phyloP scores from a whole-genome alignment of 2,888 invertebrate genomes.

The Patella caerulea region DNA sequence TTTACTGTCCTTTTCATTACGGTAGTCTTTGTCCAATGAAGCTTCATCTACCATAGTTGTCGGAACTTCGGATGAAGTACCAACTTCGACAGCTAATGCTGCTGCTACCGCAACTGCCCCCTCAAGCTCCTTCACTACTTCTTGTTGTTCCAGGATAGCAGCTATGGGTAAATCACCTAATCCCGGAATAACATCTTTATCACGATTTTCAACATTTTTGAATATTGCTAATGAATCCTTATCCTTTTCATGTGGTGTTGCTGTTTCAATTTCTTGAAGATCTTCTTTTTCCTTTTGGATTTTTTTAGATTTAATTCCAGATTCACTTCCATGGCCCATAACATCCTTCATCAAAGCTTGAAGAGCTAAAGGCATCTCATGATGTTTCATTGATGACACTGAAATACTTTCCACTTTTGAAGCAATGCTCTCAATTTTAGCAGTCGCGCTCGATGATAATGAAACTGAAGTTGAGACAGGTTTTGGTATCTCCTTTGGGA shows the following conservation, averaged over 20 bases:
- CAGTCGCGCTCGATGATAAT: not conserved
- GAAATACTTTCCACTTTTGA: not conserved
- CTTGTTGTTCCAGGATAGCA: not conserved
- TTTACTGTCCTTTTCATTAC: not conserved
- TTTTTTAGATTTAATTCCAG: slow-evolving; percentile 26
- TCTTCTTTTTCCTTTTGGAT: slow-evolving; percentile 4
- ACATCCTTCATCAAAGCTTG: slow-evolving; percentile 45
- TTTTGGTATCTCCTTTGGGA: not conserved
- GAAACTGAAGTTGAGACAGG: not conserved
- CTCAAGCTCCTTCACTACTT: not conserved
- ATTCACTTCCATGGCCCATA: slow-evolving; percentile 27
- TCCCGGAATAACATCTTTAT: not conserved
- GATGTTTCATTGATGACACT: not conserved
- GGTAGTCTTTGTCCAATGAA: not conserved
- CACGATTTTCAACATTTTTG: not conserved
- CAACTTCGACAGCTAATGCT: not conserved
- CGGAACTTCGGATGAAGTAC: not conserved
- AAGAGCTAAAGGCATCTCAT: slow-evolving; percentile 35
- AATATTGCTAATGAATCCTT: not conserved
- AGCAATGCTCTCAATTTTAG: not conserved
- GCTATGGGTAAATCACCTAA: not conserved
- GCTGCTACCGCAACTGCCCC: not conserved
- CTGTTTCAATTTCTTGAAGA: slow-evolving; percentile 8
- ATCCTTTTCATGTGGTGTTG: not conserved
- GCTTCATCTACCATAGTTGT: not conserved